Evolutionary conservation across 2,888 invertebrate genomes (phyloP).

Genomic region (Aleiodes leptofemur): DNA sequence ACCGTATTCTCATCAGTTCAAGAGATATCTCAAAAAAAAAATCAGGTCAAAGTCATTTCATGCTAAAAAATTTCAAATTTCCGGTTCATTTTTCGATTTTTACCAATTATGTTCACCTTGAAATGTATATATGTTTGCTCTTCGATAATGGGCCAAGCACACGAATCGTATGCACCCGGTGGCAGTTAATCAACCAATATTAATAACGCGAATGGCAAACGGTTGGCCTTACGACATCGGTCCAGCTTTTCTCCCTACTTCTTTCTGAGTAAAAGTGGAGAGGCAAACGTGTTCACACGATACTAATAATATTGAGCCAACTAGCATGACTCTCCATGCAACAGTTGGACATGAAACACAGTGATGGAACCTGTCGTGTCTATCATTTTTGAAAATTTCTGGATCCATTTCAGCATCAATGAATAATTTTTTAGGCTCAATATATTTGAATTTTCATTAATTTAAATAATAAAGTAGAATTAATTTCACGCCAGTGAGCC

Average conservation of each 20-base stretch:
- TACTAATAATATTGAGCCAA: conserved; percentile 58
- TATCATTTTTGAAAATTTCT: neutral
- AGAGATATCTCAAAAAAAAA: too few relatives aligned
- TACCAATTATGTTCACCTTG: neutral
- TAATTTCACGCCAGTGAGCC: too few relatives aligned
- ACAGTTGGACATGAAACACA: conserved; percentile 20
- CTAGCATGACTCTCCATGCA: conserved; percentile 5
- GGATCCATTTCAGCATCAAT: conserved; percentile 11
- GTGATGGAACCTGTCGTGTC: conserved; percentile 24
- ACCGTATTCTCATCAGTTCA: too few relatives aligned
- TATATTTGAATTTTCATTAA: too few relatives aligned
- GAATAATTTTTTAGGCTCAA: neutral
- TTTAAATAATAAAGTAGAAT: too few relatives aligned
- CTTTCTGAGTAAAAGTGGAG: neutral
- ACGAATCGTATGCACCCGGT: conserved; percentile 65
- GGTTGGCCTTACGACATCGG: conserved; percentile 54
- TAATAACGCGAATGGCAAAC: conserved; percentile 65
- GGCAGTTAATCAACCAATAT: conserved; percentile 72
- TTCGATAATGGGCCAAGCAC: conserved; percentile 60
- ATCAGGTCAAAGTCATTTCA: too few relatives aligned
- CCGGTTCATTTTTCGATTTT: neutral
- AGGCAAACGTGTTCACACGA: neutral
- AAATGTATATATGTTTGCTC: conserved; percentile 8
- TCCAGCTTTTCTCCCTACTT: conserved; percentile 38
- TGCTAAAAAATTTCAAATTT: neutral